A percentile compares a stretch with the other conserved stretches of the same genome.
Conservation (phyloP, 1,140 invertebrate genomes). For the Conopomorpha cramerella region DNA sequence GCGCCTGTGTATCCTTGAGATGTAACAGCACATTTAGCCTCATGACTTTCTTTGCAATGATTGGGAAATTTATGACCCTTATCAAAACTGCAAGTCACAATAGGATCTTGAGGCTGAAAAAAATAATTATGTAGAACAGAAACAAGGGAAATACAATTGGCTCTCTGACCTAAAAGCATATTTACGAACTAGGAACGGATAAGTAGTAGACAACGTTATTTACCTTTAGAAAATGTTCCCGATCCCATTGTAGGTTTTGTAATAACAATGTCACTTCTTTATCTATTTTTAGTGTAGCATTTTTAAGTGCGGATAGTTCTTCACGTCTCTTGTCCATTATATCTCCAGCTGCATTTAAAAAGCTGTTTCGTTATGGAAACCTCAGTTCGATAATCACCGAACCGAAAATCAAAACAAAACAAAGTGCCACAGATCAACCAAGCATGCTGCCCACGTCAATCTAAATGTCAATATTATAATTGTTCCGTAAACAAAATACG, state of each 20-base stretch:
- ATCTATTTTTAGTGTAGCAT: slow-evolving; percentile 20
- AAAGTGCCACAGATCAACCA: too few relatives aligned
- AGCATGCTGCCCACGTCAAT: too few relatives aligned
- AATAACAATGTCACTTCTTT: slow-evolving; percentile 33
- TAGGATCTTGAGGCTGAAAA: slow-evolving; percentile 10
- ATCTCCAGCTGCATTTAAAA: too few relatives aligned
- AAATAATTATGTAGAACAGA: too few relatives aligned
- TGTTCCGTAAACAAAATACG: too few relatives aligned
- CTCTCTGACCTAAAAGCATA: background rate
- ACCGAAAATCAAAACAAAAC: too few relatives aligned
- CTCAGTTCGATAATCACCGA: too few relatives aligned
- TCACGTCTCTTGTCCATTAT: slow-evolving; percentile 20
- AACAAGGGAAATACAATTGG: slow-evolving; percentile 1
- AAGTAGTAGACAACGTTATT: slow-evolving; percentile 1
- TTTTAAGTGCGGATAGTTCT: slow-evolving; percentile 19
- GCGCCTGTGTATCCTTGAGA: slow-evolving; percentile 21
- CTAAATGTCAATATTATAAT: too few relatives aligned
- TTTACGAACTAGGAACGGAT: background rate
- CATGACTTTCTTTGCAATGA: slow-evolving; percentile 19
- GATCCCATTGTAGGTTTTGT: slow-evolving; percentile 39
- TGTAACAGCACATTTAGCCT: slow-evolving; percentile 21
- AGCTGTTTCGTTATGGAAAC: too few relatives aligned
- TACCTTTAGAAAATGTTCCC: slow-evolving; percentile 23
- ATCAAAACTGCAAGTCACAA: slow-evolving; percentile 21
- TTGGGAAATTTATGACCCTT: slow-evolving; percentile 20